Percentiles rank a stretch among this genome's conserved stretches.
These are phyloP conservation scores for Tiphia femorata DNA, from an alignment of 2,888 invertebrate genomes.

Conservation along the genomic window DNA sequence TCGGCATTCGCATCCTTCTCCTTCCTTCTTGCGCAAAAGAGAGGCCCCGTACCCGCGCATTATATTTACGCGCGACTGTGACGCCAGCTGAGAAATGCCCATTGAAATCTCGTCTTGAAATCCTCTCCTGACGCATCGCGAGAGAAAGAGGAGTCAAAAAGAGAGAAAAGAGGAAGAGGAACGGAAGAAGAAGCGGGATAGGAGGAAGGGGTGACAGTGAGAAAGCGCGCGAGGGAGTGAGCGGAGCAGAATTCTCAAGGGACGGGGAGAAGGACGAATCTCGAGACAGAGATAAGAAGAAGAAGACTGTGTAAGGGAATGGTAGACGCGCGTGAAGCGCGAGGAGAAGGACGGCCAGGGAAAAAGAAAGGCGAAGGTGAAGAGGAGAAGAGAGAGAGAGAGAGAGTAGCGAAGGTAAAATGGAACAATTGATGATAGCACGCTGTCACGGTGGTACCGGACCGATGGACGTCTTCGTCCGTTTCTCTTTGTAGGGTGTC, in stretches of 20 bases:
- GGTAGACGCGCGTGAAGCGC: too few species aligned
- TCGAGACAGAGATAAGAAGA: too few species aligned
- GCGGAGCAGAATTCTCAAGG: too few species aligned
- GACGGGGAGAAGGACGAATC: too few species aligned
- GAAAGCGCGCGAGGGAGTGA: too few species aligned
- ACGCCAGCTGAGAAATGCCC: slow-evolving; percentile 48
- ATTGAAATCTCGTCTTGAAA: slow-evolving; percentile 54
- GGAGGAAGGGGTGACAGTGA: too few species aligned
- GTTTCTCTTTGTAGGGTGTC: slow-evolving; percentile 48
- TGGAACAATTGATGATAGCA: slow-evolving; percentile 61
- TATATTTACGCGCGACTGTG: slow-evolving; percentile 40
- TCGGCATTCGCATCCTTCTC: background rate
- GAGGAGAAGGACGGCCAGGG: background rate
- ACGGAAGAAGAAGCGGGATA: too few species aligned
- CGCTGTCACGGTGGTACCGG: slow-evolving; percentile 47
- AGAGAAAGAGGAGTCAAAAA: slow-evolving; percentile 1
- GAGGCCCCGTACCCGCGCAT: slow-evolving; percentile 16
- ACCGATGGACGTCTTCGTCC: slow-evolving; percentile 31
- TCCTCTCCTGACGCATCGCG: slow-evolving; percentile 17
- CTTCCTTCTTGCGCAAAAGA: slow-evolving; percentile 1
- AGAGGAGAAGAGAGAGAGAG: slow-evolving; percentile 3
- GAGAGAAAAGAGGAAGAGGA: background rate
- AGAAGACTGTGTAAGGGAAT: too few species aligned
- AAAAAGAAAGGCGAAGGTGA: background rate
- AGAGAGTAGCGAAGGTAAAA: slow-evolving; percentile 36